These are phyloP conservation scores for Torymus auratus DNA, from an alignment of 2,888 invertebrate species.

Conservation along the genomic window DNA sequence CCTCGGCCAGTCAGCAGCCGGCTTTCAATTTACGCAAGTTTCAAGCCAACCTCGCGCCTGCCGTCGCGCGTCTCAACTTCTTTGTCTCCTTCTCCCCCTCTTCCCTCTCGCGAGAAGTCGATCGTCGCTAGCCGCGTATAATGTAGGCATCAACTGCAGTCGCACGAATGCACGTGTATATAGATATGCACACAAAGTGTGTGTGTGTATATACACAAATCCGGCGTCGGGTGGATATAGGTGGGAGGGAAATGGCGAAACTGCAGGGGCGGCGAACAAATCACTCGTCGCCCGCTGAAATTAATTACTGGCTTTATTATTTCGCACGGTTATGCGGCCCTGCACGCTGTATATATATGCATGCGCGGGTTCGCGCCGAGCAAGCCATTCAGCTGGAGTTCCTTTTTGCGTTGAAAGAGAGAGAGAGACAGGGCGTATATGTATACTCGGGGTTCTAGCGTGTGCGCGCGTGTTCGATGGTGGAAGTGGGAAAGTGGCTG, in stretches of 20 bases:
- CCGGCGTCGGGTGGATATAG: too few species aligned
- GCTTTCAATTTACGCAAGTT: constrained; percentile 53
- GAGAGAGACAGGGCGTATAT: background rate
- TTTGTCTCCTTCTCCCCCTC: too few species aligned
- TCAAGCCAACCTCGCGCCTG: constrained; percentile 10
- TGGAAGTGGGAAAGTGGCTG: background rate
- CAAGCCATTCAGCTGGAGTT: constrained; percentile 18
- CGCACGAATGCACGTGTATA: too few species aligned
- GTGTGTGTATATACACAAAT: too few species aligned
- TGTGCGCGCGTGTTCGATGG: too few species aligned
- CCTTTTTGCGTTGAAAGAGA: background rate
- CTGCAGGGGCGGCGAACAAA: constrained; percentile 29
- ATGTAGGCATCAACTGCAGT: too few species aligned
- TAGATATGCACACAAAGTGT: too few species aligned
- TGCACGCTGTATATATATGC: too few species aligned
- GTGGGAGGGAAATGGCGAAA: too few species aligned
- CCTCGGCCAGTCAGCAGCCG: constrained; percentile 7
- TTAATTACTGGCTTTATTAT: constrained; percentile 53
- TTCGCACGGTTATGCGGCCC: background rate
- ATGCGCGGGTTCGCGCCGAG: background rate
- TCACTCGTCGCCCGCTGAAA: constrained; percentile 40
- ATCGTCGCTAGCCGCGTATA: too few species aligned
- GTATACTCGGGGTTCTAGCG: too few species aligned
- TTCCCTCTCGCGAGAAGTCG: too few species aligned
- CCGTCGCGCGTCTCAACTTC: background rate